A percentile compares a stretch with the other conserved stretches of the same genome.
Conservation (phyloP, 2,888 invertebrate species). For the Dynastes maya region DNA sequence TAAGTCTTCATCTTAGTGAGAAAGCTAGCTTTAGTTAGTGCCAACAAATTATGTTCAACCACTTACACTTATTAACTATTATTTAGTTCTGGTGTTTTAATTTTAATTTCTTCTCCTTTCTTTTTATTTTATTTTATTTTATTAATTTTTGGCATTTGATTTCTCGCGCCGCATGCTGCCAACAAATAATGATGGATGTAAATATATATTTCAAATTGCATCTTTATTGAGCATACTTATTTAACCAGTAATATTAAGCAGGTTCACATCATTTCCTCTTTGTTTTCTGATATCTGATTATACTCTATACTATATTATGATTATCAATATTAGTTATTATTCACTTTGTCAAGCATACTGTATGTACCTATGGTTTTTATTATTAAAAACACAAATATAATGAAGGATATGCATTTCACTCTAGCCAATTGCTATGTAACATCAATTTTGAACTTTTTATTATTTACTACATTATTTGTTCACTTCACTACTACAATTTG, state of each 20-base stretch:
- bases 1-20: conserved; percentile 51
- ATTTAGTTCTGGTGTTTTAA: conserved; percentile 45
- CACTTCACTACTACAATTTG: conserved; percentile 14
- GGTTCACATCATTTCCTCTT: not conserved
- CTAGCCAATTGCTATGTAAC: conserved; percentile 31
- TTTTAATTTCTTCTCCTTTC: conserved; percentile 12
- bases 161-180: conserved; percentile 14
- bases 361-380: conserved; percentile 37
- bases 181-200: conserved; percentile 26
- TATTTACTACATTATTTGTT: conserved; percentile 12
- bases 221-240: not conserved
- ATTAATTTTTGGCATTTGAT: conserved; percentile 28
- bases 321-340: conserved; percentile 19
- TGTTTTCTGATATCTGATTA: conserved; percentile 10
- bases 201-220: conserved; percentile 34
- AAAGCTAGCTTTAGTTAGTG: conserved; percentile 43
- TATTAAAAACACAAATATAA: conserved; percentile 36
- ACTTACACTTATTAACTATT: conserved; percentile 40
- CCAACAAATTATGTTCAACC: conserved; percentile 43
- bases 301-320: conserved; percentile 25
- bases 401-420: conserved; percentile 27
- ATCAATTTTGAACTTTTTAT: not conserved
- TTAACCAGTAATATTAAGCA: not conserved
- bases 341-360: conserved; percentile 31
- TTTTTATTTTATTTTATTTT: conserved; percentile 45